Percentiles rank a stretch among this genome's conserved stretches.
Evolutionary conservation across 2,113 vertebrate genomes (phyloP).

Genomic region (Pan paniscus): DNA sequence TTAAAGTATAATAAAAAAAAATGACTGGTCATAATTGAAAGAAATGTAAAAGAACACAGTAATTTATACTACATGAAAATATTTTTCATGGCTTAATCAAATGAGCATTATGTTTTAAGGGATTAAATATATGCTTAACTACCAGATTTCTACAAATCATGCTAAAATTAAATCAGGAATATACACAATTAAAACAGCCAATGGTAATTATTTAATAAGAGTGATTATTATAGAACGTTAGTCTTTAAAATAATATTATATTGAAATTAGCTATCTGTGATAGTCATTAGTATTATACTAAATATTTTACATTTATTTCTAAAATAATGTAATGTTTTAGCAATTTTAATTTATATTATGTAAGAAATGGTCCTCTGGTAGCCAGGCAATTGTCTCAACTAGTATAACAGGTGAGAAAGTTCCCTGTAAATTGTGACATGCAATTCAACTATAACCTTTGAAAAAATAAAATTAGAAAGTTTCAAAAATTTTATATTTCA

Average conservation of each 20-base stretch:
- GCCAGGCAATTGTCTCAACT: neutral
- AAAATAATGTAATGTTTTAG: neutral
- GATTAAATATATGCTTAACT: conserved; percentile 24
- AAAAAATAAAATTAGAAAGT: neutral
- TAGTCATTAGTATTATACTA: neutral
- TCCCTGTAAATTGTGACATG: neutral
- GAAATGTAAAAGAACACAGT: neutral
- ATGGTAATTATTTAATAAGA: neutral
- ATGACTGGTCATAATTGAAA: neutral
- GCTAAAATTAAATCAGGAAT: conserved; percentile 9
- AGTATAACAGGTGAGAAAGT: neutral
- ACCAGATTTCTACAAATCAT: neutral
- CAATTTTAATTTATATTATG: neutral
- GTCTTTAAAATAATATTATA: neutral
- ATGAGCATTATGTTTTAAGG: neutral
- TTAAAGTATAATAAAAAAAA: neutral
- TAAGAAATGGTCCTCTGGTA: neutral
- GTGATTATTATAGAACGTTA: neutral
- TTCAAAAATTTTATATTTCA: neutral
- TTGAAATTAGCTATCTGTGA: neutral
- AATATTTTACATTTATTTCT: neutral
- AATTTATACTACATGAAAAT: neutral
- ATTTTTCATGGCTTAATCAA: neutral
- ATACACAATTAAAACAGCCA: neutral
- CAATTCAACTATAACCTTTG: neutral